Conservation (phyloP, 2,888 invertebrate species). For the Glaucopsyche alexis region DNA sequence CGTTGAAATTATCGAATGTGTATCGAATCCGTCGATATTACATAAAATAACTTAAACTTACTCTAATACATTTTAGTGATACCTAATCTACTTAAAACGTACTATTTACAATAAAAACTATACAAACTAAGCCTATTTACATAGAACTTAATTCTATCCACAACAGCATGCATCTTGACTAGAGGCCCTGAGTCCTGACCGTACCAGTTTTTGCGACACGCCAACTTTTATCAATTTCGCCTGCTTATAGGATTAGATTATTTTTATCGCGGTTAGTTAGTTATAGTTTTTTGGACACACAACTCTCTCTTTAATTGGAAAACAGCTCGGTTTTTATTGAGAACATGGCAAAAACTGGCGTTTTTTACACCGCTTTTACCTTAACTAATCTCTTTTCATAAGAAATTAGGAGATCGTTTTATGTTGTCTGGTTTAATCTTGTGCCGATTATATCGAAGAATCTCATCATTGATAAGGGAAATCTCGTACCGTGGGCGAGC, state of each 20-base stretch:
- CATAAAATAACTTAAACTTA: too few relatives aligned
- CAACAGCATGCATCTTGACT: too few relatives aligned
- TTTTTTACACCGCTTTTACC: not conserved
- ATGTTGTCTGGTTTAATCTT: too few relatives aligned
- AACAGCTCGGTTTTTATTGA: not conserved
- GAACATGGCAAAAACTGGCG: not conserved
- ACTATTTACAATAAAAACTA: too few relatives aligned
- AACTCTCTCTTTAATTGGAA: constrained; percentile 19
- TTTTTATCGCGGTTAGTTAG: not conserved
- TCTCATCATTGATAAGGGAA: not conserved
- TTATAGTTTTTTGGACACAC: not conserved
- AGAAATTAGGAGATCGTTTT: not conserved
- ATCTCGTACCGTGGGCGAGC: too few relatives aligned
- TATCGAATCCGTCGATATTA: too few relatives aligned
- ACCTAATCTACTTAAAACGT: too few relatives aligned
- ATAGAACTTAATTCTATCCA: too few relatives aligned
- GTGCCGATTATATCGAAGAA: not conserved
- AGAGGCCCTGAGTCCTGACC: too few relatives aligned
- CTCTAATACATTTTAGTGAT: too few relatives aligned
- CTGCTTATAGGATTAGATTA: not conserved
- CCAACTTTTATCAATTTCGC: not conserved
- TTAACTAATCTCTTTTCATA: not conserved
- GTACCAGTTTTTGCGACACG: not conserved
- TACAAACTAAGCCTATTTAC: too few relatives aligned
- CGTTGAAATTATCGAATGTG: too few relatives aligned